Evolutionary conservation across 2,113 vertebrate genomes (phyloP), one percentile per base, ranked within the genome.

Genomic region (Syrrhaptes paradoxus): DNA sequence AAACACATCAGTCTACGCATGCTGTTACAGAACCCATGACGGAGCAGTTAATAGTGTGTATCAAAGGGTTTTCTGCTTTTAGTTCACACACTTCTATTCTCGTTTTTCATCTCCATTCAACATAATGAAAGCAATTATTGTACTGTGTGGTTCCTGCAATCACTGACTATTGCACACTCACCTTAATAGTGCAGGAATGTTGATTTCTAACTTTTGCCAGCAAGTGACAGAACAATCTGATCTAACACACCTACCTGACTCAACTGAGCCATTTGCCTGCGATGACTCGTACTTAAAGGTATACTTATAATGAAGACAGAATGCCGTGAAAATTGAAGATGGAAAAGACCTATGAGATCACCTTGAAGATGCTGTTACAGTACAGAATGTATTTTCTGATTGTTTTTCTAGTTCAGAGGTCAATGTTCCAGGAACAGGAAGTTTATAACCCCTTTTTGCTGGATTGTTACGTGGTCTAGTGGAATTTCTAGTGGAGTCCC

Each of bases 401-500:
- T 85, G 28, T 43, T 73, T 77, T 68, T 80, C 63, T 93, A 80
- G 51, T 85, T 79, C 67, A 79, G 58, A 70, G 89, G 41, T 70
- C 55, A 94, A 62, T 43, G 41, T 16, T 93, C 20, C n/a, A 71
- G 85, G 41, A 96, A 43, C 43, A 74, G 85, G 20, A 85, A 77
- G 65, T 36, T 67, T 62, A 22, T 32, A 51, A 25, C 48, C 20
- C 28, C 71, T 29, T 58, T 46, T 41, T 74, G 24, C 9, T 58
- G 32, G 24, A 58, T 91, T 88, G 51, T 80, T 94, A 66, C 1
- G 2, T 46, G 48, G 3, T 85, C 34, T 51, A 36, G 26, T 89
- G 91, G 91, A 81, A 71, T 95, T 92, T 85, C 78, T 86, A 63
- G 85, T 77, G 61, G 34, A 77, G 34, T 90, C 68, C 91, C 65